A percentile compares a stretch with the other conserved stretches of the same genome.
phyloP scores from a whole-genome alignment of 1,140 invertebrate species.

The Penaeus japonicus region DNA sequence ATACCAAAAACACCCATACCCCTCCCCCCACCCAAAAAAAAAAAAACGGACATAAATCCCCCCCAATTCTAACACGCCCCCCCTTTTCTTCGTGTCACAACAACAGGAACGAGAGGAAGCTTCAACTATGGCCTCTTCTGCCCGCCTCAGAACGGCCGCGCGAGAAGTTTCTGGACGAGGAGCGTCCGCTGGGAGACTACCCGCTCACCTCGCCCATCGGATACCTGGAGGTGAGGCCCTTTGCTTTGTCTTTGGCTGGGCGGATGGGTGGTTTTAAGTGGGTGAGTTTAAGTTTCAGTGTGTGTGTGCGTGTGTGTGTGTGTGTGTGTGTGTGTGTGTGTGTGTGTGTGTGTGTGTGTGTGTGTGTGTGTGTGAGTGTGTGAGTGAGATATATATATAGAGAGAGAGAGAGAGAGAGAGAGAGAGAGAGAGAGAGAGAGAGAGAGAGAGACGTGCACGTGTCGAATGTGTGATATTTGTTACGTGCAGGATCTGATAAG shows the following conservation, averaged over 20 bases:
- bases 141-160: constrained; percentile 93
- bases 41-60: background rate
- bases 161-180: constrained; percentile 99
- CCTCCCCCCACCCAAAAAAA: too few relatives aligned
- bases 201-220: constrained; percentile 95
- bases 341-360: background rate
- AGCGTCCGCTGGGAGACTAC: constrained; percentile 93
- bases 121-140: constrained; percentile 99
- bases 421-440: background rate
- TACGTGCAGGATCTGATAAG: too few relatives aligned
- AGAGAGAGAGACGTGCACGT: background rate
- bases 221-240: constrained; percentile 93
- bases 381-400: too few relatives aligned
- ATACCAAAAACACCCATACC: too few relatives aligned
- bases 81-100: constrained; percentile 36
- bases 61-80: background rate
- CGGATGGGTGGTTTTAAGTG: constrained; percentile 1
- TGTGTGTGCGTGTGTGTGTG: background rate
- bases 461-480: too few relatives aligned
- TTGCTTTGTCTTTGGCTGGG: too few relatives aligned
- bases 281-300: background rate
- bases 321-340: background rate
- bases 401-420: too few relatives aligned
- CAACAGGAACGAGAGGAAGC: constrained; percentile 93
- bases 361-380: background rate